Conservation (phyloP, 2,797 vertebrate species). For the Loris lydekkerianus region DNA sequence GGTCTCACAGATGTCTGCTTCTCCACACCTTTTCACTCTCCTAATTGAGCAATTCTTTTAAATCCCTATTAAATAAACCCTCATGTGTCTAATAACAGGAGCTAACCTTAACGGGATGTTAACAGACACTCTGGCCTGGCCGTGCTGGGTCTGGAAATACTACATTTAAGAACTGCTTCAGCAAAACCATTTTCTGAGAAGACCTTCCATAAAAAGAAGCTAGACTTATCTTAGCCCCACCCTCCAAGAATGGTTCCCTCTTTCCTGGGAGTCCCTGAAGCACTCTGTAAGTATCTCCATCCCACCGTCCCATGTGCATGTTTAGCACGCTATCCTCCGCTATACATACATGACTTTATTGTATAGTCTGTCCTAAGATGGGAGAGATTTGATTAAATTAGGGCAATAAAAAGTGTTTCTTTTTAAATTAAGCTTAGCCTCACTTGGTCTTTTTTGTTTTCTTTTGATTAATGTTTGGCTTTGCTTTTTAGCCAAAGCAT, state of each 20-base stretch:
- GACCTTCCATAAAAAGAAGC: slow-evolving; percentile 51
- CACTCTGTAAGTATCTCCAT: too few relatives aligned
- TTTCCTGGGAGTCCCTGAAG: neutral
- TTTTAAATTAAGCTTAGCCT: neutral
- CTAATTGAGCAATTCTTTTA: neutral
- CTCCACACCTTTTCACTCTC: neutral
- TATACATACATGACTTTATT: neutral
- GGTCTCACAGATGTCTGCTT: too few relatives aligned
- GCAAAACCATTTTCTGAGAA: slow-evolving; percentile 28
- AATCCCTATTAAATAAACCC: neutral
- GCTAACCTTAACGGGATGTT: neutral
- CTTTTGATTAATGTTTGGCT: neutral
- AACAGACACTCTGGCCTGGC: neutral
- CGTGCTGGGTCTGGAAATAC: neutral
- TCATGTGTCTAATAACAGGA: neutral
- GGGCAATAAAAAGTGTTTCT: neutral
- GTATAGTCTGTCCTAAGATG: neutral
- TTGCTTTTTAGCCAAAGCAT: neutral
- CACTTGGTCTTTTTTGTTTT: neutral
- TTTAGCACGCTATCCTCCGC: neutral
- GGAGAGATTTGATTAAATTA: neutral
- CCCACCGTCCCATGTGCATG: too few relatives aligned
- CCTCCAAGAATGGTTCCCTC: neutral
- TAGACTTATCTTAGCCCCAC: neutral
- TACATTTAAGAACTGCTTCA: slow-evolving; percentile 31